Conservation (phyloP, 2,113 vertebrate species). For the Dasyurus viverrinus region DNA sequence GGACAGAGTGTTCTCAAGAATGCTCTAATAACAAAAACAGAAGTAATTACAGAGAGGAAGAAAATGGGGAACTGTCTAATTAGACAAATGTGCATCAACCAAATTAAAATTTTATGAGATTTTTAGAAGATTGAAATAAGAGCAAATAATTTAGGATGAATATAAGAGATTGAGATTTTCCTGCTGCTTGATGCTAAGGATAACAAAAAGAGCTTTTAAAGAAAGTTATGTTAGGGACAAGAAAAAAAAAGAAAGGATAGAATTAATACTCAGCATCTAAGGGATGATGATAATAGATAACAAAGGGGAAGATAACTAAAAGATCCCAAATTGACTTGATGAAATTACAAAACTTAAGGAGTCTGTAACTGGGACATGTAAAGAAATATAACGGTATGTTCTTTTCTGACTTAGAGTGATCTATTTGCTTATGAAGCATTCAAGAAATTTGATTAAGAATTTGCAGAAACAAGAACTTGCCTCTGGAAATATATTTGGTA, state of each 20-base stretch:
- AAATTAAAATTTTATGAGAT: not conserved
- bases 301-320: not conserved
- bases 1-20: not conserved
- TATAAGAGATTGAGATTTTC: not conserved
- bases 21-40: not conserved
- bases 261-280: not conserved
- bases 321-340: not conserved
- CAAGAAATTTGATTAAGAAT: not conserved
- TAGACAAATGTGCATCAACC: not conserved
- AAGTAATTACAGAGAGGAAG: not conserved
- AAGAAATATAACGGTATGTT: not conserved
- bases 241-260: not conserved
- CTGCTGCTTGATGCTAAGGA: not conserved
- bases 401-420: not conserved
- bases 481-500: not conserved
- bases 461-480: not conserved
- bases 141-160: not conserved
- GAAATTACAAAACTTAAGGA: not conserved
- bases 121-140: not conserved
- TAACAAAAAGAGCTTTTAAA: not conserved
- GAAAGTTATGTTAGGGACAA: not conserved
- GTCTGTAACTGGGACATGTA: not conserved
- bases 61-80: not conserved
- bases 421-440: not conserved
- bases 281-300: not conserved